Base-by-base conservation (phyloP, 2,797 vertebrate genomes). In the Trematomus bernacchii region DNA sequence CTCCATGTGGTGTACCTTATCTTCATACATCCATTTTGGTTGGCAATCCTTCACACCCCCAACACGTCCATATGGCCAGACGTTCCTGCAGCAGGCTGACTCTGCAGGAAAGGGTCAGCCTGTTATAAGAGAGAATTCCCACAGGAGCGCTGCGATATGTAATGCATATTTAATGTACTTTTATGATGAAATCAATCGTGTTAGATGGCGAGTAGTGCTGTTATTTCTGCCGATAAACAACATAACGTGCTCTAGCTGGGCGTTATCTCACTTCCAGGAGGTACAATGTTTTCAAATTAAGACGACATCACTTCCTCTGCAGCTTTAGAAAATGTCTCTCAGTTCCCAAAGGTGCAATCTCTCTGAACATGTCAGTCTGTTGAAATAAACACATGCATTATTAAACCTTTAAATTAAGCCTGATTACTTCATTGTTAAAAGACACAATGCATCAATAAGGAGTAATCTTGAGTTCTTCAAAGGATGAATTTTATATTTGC, bases 151-250 rank as follows among this genome's bases (percentile, higher is more conserved):
- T 14, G 18, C 2, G 2, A 51, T 40, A 23, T 63, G 54, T 51
- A 66, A 71, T 76, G 47, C 44, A 81, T 79, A 67, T 66, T 54
- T 71, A 71, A 73, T 76, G 19, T 19, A 9, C 43, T 76, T 59
- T 71, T 57, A 68, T 69, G 58, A 57, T 77, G 11, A 61, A 53
- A 44, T 18, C 57, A 50, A 63, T 73, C n/a, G 57, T 23, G 55
- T 47, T 50, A 61, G 48, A 18, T 54, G 13, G 52, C 33, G 19
- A 21, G 66, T 6, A 53, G 30, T 9, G 30, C 19, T 15, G 50
- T 3, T 42, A 16, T 42, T 18, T 68, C 42, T 6, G 11, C 48
- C 3, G 19, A 59, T 69, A 66, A 62, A 73, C 42, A 57, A 50
- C 50, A 51, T 65, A 47, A 62, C 1, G 2, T 14, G 2, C 8